These are phyloP conservation scores for Hypomecis atomaria DNA, from an alignment of 2,888 invertebrate species.

Conservation along the genomic window DNA sequence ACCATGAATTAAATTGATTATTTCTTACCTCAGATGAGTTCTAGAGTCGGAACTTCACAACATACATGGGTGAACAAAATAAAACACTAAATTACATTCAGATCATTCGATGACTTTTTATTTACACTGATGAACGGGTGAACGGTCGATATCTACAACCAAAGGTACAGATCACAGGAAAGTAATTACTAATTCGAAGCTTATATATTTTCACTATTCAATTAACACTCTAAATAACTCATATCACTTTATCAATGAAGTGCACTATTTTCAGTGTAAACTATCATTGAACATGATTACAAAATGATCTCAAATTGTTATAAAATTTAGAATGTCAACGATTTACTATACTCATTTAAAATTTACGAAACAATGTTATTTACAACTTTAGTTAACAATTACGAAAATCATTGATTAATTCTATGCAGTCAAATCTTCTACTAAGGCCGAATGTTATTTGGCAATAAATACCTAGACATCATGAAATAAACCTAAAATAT, in stretches of 20 bases:
- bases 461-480: conserved; percentile 23
- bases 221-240: conserved; percentile 36
- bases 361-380: conserved; percentile 63
- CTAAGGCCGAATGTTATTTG: conserved; percentile 56
- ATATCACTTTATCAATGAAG: conserved; percentile 22
- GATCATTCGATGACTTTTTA: conserved; percentile 83
- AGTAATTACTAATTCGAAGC: conserved; percentile 67
- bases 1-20: too few species aligned
- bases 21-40: too few species aligned
- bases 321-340: conserved; percentile 73
- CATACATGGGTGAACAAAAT: conserved; percentile 48
- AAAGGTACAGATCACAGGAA: conserved; percentile 74
- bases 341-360: conserved; percentile 52
- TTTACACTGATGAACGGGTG: conserved; percentile 77
- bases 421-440: conserved; percentile 83
- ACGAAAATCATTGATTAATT: conserved; percentile 55
- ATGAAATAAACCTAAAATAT: not conserved
- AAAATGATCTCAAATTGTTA: conserved; percentile 58
- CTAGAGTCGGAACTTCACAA: too few species aligned
- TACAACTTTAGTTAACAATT: conserved; percentile 52
- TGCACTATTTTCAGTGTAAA: conserved; percentile 26
- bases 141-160: conserved; percentile 65
- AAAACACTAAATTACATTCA: conserved; percentile 75
- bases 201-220: conserved; percentile 53
- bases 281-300: conserved; percentile 46